These are phyloP conservation scores for Orycteropus afer DNA, from an alignment of 2,113 vertebrate genomes.

Conservation along the genomic window DNA sequence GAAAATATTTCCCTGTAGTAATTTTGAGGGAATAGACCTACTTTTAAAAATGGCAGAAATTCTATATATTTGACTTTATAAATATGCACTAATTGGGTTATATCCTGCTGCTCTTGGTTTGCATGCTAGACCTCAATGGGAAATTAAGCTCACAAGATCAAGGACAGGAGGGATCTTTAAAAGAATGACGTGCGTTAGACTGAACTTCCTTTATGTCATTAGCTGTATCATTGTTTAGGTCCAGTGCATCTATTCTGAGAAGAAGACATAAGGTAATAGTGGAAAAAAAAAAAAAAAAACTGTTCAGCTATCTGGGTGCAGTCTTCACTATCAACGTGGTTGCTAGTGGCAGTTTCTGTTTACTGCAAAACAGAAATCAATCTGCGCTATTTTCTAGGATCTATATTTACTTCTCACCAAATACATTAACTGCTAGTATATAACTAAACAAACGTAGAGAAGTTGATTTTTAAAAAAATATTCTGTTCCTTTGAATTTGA, in stretches of 20 bases:
- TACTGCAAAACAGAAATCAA: slow-evolving; percentile 52
- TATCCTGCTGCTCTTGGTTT: neutral
- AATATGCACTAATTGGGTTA: neutral
- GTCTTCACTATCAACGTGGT: slow-evolving; percentile 6
- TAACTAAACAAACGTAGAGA: neutral
- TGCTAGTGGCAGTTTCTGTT: slow-evolving; percentile 45
- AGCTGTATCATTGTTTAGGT: neutral
- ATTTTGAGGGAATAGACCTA: neutral
- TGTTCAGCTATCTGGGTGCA: neutral
- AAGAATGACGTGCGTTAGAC: neutral
- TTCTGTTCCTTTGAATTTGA: slow-evolving; percentile 37
- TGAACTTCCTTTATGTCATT: neutral
- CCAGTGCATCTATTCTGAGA: neutral
- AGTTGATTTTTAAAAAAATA: neutral
- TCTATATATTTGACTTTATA: neutral
- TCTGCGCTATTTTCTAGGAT: neutral
- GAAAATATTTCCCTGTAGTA: neutral
- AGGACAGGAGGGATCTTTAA: neutral
- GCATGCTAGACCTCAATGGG: neutral
- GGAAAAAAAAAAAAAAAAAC: neutral
- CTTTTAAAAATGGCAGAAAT: neutral
- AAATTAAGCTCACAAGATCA: neutral
- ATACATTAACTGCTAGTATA: neutral
- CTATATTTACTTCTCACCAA: slow-evolving; percentile 39
- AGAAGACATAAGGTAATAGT: neutral